These are phyloP conservation scores for Pristionchus exspectatus DNA, from an alignment of 2,888 invertebrate genomes.

Conservation along the genomic window DNA sequence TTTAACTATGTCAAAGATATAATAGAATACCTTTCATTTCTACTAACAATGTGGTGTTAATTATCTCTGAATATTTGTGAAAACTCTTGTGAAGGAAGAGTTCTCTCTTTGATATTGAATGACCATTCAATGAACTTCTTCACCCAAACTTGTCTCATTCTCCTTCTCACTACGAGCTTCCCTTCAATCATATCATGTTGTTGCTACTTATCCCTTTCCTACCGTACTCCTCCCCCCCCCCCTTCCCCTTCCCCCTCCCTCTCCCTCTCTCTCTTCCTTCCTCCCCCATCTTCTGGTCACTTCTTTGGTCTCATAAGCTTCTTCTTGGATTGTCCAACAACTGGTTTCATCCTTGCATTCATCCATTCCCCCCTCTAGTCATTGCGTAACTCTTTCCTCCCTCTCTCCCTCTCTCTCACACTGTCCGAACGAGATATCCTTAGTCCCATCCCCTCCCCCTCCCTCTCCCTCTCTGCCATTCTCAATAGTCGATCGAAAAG, in stretches of 20 bases:
- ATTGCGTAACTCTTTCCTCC: slow-evolving; percentile 10
- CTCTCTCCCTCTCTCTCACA: neutral
- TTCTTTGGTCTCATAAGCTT: slow-evolving; percentile 1
- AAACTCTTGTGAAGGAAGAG: too few relatives aligned
- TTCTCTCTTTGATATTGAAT: too few relatives aligned
- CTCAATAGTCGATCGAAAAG: neutral
- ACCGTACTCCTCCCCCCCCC: neutral
- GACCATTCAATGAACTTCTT: too few relatives aligned
- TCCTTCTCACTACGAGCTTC: neutral
- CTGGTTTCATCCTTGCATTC: neutral
- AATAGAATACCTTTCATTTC: too few relatives aligned
- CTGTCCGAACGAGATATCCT: neutral
- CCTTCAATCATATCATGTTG: neutral
- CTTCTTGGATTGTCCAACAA: neutral
- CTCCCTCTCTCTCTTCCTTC: neutral
- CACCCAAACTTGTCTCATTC: too few relatives aligned
- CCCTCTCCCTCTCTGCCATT: neutral
- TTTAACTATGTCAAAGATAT: too few relatives aligned
- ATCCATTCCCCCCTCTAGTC: neutral
- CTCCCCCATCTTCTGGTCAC: neutral
- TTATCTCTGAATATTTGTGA: too few relatives aligned
- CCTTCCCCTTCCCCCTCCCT: neutral
- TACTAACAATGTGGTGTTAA: too few relatives aligned
- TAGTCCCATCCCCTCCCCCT: neutral
- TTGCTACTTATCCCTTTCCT: neutral